These are phyloP conservation scores for Siderastrea radians DNA, from an alignment of 92 coral and sea anemone species.

Conservation along the genomic window DNA sequence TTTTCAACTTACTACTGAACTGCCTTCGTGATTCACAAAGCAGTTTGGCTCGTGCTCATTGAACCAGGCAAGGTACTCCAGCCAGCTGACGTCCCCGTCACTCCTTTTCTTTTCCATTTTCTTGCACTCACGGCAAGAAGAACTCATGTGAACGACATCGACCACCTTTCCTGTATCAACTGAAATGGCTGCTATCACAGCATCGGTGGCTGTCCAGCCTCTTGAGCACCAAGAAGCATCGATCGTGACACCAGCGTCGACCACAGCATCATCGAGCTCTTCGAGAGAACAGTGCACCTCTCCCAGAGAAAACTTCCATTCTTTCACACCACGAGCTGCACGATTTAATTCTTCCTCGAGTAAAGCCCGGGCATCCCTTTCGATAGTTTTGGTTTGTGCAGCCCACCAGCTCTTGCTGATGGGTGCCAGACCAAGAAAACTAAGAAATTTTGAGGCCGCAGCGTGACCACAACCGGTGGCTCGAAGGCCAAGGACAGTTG, in stretches of 20 bases:
- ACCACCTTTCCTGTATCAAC: slow-evolving; percentile 68
- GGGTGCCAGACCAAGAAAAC: too few relatives aligned
- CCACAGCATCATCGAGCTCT: slow-evolving; percentile 20
- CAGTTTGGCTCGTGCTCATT: slow-evolving; percentile 17
- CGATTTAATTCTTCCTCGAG: too few relatives aligned
- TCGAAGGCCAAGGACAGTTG: too few relatives aligned
- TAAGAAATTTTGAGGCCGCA: too few relatives aligned
- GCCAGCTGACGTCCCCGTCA: neutral
- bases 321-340: too few relatives aligned
- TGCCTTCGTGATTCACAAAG: slow-evolving; percentile 28
- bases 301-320: slow-evolving; percentile 9
- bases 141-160: slow-evolving; percentile 52
- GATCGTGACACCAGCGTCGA: slow-evolving; percentile 46
- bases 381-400: too few relatives aligned
- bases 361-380: too few relatives aligned
- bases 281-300: slow-evolving; percentile 7
- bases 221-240: slow-evolving; percentile 62
- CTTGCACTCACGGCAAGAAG: slow-evolving; percentile 53
- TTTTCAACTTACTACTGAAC: slow-evolving; percentile 30
- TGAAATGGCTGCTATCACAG: slow-evolving; percentile 50
- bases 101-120: slow-evolving; percentile 42
- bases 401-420: too few relatives aligned
- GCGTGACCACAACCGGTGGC: too few relatives aligned
- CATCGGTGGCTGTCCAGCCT: slow-evolving; percentile 68
- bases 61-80: slow-evolving; percentile 14